Conservation (phyloP, 2,888 invertebrate genomes). For the Orthosia cruda region DNA sequence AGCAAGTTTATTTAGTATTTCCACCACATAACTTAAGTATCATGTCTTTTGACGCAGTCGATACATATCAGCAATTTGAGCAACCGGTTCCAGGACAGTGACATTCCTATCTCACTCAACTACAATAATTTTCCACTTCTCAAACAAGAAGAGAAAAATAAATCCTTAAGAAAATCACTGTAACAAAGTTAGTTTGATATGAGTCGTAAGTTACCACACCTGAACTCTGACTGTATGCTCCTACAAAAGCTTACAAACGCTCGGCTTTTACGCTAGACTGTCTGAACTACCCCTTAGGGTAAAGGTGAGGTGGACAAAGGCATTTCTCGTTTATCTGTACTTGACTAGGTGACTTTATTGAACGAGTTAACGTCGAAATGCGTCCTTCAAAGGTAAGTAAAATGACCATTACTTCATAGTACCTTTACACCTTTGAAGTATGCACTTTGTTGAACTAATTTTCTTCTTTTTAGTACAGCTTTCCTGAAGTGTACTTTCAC, state of each 20-base stretch:
- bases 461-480: not conserved
- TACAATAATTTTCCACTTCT: too few species aligned
- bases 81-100: too few species aligned
- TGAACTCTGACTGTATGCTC: not conserved
- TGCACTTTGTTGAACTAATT: constrained; percentile 10
- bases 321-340: constrained; percentile 62
- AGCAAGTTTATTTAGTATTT: too few species aligned
- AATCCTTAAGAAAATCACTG: too few species aligned
- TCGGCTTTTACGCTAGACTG: constrained; percentile 7
- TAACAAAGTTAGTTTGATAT: too few species aligned
- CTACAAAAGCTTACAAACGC: not conserved
- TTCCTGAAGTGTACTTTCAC: not conserved
- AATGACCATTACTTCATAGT: constrained; percentile 24
- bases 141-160: too few species aligned
- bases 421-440: constrained; percentile 30
- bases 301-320: constrained; percentile 52
- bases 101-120: too few species aligned
- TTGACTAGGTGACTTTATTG: constrained; percentile 62
- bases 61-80: too few species aligned
- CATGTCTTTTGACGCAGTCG: too few species aligned
- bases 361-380: constrained; percentile 35
- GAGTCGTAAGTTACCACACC: not conserved
- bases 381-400: constrained; percentile 42
- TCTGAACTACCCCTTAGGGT: constrained; percentile 40
- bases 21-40: too few species aligned